Conservation (phyloP, 2,888 invertebrate genomes). For the Horisme vitalbata region DNA sequence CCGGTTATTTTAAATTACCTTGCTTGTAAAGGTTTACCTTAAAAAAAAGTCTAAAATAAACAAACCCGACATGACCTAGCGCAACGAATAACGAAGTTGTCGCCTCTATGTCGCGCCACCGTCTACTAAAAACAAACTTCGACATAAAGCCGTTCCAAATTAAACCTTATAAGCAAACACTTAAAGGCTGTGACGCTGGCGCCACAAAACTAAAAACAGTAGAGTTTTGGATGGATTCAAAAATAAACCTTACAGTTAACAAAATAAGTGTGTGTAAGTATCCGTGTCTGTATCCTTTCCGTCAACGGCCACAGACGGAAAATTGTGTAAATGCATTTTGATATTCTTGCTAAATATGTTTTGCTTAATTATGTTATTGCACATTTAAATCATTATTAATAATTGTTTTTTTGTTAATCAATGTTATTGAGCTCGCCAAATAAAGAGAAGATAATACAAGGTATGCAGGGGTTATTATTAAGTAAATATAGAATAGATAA, state of each 20-base stretch:
- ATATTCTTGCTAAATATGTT: conserved; percentile 26
- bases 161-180: conserved; percentile 4
- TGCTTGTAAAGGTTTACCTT: conserved; percentile 26
- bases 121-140: conserved; percentile 37
- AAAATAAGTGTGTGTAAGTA: conserved; percentile 13
- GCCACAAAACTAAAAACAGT: conserved; percentile 20
- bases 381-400: too few relatives aligned
- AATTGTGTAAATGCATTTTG: conserved; percentile 27
- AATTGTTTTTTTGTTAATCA: too few relatives aligned
- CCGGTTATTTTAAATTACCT: conserved; percentile 6
- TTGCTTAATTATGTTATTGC: conserved; percentile 18
- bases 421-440: not conserved
- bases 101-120: conserved; percentile 45
- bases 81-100: conserved; percentile 48
- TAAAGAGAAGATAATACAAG: conserved; percentile 1
- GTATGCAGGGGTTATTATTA: not conserved
- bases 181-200: conserved; percentile 15
- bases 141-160: conserved; percentile 9
- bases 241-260: conserved; percentile 22
- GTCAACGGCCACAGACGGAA: conserved; percentile 27
- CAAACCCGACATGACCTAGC: conserved; percentile 48
- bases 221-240: conserved; percentile 10
- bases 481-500: too few relatives aligned
- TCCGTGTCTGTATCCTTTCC: conserved; percentile 22
- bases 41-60: conserved; percentile 45